These are phyloP conservation scores for Passer montanus DNA, from an alignment of 2,113 vertebrate genomes.

Conservation along the genomic window DNA sequence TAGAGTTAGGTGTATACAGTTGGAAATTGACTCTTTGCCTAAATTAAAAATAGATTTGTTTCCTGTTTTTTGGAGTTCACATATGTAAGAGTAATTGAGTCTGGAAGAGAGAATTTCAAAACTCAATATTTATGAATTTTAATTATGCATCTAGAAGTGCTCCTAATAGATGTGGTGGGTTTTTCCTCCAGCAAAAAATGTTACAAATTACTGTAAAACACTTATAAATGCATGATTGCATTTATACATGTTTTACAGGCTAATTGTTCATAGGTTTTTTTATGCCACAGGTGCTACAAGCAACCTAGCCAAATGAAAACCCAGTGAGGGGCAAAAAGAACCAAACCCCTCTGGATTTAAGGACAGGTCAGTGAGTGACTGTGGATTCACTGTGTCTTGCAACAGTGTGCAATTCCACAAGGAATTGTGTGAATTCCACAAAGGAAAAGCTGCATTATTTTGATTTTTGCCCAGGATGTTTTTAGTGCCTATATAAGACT, in stretches of 20 bases:
- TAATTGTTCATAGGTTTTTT: neutral
- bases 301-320: neutral
- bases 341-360: neutral
- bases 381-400: neutral
- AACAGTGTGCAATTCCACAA: no score
- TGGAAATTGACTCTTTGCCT: neutral
- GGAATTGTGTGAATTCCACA: no score
- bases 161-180: neutral
- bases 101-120: neutral
- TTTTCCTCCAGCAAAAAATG: neutral
- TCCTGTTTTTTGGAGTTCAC: neutral
- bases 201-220: neutral
- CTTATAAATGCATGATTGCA: neutral
- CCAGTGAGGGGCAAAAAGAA: neutral
- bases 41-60: neutral
- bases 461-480: neutral
- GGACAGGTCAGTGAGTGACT: neutral
- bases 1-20: neutral
- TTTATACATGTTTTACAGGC: neutral
- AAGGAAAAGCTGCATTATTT: neutral
- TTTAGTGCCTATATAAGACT: neutral
- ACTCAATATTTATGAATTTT: neutral
- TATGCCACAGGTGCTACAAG: neutral
- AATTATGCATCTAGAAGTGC: neutral
- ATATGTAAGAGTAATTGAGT: neutral